Evolutionary conservation across 2,797 vertebrate genomes (phyloP), one percentile per base, ranked within the genome.

Genomic region (Ciconia nigra): DNA sequence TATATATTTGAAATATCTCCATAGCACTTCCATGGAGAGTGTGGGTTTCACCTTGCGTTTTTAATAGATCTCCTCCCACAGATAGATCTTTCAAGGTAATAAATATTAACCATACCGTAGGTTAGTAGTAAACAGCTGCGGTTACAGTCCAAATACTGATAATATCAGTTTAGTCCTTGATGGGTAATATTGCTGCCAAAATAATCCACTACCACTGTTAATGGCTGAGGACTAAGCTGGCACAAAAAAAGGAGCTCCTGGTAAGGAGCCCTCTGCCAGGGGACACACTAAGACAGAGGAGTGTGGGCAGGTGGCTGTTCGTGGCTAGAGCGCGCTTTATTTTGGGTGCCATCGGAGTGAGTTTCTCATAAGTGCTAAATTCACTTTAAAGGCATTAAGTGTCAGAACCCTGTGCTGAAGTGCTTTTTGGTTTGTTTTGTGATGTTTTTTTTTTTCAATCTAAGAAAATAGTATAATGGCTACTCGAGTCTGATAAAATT

Each of bases 1-100:
- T 87, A 31, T 83, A 9, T 55, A 16, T 92, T 94, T 96, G 86
- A 90, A 96, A 81, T 92, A 71, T 73, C 74, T 95, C 81, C 55
- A 80, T 96, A 93, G 76, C 76, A 41, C 71, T 77, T 95, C 63
- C 20, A 25, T 41, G 49, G 86, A 85, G 74, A 92, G 54, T 37
- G 83, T 85, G 88, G 52, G 67, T 87, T 97, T 96, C 78, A 85
- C 57, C 67, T 89, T 87, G 51, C 0, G 0, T 93, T 94, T 94
- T 87, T 87, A 95, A 80, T 80, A 90, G 51, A 71, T 93, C 69
- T 92, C 83, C 66, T 94, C 78, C 85, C 74, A 77, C 86, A 73
- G 83, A 35, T 14, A 80, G 20, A 65, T 87, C 86, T 96, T 90
- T 77, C 65, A 69, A 85, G 87, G 86, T 91, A 80, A 91, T 96